Percentiles rank a stretch among this genome's conserved stretches.
Evolutionary conservation across 2,888 invertebrate genomes (phyloP).

Genomic region (Andrena dorsata): DNA sequence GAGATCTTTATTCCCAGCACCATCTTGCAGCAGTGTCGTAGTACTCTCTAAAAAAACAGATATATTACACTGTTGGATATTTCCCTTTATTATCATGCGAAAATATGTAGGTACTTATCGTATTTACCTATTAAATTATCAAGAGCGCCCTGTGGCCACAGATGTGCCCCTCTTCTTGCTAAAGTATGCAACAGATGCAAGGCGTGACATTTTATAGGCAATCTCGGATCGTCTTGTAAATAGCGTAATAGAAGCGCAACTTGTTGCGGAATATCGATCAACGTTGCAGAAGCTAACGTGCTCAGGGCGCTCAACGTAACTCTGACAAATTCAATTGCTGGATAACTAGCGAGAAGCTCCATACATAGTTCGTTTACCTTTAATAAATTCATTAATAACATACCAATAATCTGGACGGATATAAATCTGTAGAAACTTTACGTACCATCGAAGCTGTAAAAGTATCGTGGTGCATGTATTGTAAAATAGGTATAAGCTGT

Average conservation of each 20-base stretch:
- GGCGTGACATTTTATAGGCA: constrained; percentile 89
- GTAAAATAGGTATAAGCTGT: constrained; percentile 94
- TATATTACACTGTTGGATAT: neutral
- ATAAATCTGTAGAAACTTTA: neutral
- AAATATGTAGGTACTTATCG: constrained; percentile 68
- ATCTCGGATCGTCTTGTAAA: constrained; percentile 89
- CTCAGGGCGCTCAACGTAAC: constrained; percentile 95
- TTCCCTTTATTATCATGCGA: constrained; percentile 43
- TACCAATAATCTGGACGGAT: neutral
- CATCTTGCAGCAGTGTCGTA: constrained; percentile 80
- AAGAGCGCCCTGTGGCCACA: constrained; percentile 90
- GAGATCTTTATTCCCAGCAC: constrained; percentile 82
- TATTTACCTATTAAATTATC: constrained; percentile 84
- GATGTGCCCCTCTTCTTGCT: constrained; percentile 91
- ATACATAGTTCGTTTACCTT: constrained; percentile 91
- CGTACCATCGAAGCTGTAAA: constrained; percentile 90
- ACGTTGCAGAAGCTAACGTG: constrained; percentile 94
- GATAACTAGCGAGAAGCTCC: constrained; percentile 91
- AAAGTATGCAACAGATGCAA: constrained; percentile 89
- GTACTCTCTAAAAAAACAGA: constrained; percentile 77
- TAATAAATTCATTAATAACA: constrained; percentile 6
- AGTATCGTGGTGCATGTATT: constrained; percentile 96
- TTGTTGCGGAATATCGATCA: constrained; percentile 96
- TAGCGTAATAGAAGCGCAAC: constrained; percentile 89
- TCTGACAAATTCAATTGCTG: constrained; percentile 92